phyloP scores from a whole-genome alignment of 2,888 invertebrate species.

The Patella caerulea region DNA sequence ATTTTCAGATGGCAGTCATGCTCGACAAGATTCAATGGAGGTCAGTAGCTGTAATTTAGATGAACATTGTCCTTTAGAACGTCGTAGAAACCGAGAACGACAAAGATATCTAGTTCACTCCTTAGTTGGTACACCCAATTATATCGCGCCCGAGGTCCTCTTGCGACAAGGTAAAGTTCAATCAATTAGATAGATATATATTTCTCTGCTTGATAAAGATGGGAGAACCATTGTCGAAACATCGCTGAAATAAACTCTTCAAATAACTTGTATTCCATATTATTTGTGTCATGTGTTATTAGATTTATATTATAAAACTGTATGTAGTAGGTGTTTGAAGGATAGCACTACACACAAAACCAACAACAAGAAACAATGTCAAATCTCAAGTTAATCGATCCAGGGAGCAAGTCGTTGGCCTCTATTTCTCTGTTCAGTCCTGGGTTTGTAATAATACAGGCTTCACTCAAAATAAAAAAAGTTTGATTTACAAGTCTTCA shows the following conservation, averaged over 20 bases:
- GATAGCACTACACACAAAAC: neutral
- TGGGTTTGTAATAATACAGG: too few relatives aligned
- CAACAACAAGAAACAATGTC: neutral
- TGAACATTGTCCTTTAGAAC: slow-evolving; percentile 77
- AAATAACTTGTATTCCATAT: too few relatives aligned
- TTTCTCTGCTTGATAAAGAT: too few relatives aligned
- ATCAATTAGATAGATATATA: neutral
- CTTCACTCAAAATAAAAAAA: too few relatives aligned
- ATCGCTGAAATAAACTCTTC: too few relatives aligned
- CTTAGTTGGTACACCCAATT: slow-evolving; percentile 98
- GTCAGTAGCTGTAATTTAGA: slow-evolving; percentile 69
- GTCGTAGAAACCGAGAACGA: slow-evolving; percentile 88
- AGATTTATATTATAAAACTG: too few relatives aligned
- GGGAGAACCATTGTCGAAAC: too few relatives aligned
- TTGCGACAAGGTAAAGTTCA: slow-evolving; percentile 75
- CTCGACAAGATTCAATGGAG: slow-evolving; percentile 96
- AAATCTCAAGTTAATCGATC: neutral
- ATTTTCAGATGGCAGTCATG: slow-evolving; percentile 81
- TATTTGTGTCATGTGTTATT: too few relatives aligned
- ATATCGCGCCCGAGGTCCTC: slow-evolving; percentile 96
- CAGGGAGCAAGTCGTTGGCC: too few relatives aligned
- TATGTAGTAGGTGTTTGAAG: too few relatives aligned
- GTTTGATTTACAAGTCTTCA: too few relatives aligned
- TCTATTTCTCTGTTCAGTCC: too few relatives aligned
- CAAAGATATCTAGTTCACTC: slow-evolving; percentile 97